These are phyloP conservation scores for Odontothrips loti DNA, from an alignment of 2,888 invertebrate species.

Conservation along the genomic window DNA sequence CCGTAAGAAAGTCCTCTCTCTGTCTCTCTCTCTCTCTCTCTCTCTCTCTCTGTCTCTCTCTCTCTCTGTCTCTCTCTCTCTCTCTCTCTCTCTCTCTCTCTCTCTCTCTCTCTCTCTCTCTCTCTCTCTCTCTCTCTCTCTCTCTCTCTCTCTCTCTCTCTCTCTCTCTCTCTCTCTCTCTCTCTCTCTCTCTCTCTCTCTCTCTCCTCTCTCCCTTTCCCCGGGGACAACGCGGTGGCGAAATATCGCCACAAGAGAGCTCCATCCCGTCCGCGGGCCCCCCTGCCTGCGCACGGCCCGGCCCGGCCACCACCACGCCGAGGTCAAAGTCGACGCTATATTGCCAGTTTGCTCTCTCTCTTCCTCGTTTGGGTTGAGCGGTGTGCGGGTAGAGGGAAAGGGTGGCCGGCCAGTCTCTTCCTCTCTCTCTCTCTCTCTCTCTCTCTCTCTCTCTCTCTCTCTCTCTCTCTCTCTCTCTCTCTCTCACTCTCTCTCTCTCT, in stretches of 20 bases:
- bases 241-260: no score
- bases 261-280: no score
- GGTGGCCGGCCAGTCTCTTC: neutral
- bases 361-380: neutral
- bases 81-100: neutral
- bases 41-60: neutral
- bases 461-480: no score
- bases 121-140: neutral
- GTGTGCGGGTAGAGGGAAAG: neutral
- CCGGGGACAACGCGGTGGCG: no score
- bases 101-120: neutral
- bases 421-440: no score
- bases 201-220: no score
- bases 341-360: neutral
- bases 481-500: no score
- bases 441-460: no score
- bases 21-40: neutral
- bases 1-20: neutral
- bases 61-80: neutral
- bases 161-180: neutral
- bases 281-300: no score
- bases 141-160: neutral
- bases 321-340: no score
- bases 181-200: neutral
- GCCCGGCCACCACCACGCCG: no score